Conservation (phyloP, 2,797 vertebrate genomes). For the Amazonetta brasiliensis region DNA sequence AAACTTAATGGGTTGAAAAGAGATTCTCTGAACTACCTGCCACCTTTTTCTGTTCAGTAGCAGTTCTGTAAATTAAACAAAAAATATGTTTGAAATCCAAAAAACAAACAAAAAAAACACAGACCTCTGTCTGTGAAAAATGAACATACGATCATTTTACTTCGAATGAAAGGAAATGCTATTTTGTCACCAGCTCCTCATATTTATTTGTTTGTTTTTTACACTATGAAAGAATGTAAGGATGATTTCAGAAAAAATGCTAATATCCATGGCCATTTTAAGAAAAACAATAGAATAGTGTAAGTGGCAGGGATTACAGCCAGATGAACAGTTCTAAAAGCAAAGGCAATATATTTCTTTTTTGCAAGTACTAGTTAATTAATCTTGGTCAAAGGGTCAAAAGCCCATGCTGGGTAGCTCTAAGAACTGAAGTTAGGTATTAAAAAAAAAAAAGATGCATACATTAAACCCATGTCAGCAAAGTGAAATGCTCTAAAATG, state of each 20-base stretch:
- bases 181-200: not conserved
- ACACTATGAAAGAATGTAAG: not conserved
- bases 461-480: not conserved
- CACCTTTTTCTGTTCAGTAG: not conserved
- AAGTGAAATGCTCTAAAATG: not conserved
- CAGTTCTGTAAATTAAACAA: constrained; percentile 2
- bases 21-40: not conserved
- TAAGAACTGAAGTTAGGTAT: not conserved
- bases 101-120: not conserved
- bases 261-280: not conserved
- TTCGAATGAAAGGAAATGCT: constrained; percentile 7
- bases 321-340: not conserved
- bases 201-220: not conserved
- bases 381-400: not conserved
- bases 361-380: not conserved
- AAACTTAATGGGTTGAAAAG: not conserved
- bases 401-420: not conserved
- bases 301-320: not conserved
- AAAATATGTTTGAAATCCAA: not conserved
- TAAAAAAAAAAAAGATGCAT: not conserved
- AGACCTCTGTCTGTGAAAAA: not conserved
- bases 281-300: not conserved
- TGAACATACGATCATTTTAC: not conserved
- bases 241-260: not conserved
- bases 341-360: not conserved